Evolutionary conservation across 2,113 vertebrate species (phyloP).

Genomic region (Thamnophis sirtalis): DNA sequence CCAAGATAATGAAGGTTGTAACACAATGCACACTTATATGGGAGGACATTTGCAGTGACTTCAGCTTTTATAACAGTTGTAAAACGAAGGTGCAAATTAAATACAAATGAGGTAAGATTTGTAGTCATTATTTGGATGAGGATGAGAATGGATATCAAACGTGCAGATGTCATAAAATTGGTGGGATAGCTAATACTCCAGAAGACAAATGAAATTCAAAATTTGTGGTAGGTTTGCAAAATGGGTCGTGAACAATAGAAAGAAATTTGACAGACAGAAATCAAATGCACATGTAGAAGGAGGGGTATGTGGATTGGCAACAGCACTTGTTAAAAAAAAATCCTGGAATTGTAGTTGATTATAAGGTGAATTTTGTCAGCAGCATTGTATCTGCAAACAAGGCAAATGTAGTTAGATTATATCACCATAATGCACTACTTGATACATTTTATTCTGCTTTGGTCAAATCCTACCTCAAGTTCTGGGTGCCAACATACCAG

Average conservation of each 20-base stretch:
- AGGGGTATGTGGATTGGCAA: background rate
- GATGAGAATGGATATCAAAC: background rate
- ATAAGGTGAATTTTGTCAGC: background rate
- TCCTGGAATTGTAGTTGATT: background rate
- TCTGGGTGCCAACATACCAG: background rate
- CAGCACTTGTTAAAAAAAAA: background rate
- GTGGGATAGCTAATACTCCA: background rate
- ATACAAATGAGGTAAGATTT: background rate
- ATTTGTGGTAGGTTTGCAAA: background rate
- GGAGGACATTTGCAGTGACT: background rate
- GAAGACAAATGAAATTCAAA: background rate
- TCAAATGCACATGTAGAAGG: background rate
- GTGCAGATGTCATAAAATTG: background rate
- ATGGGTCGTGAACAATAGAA: background rate
- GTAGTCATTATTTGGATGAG: background rate
- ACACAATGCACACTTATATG: background rate
- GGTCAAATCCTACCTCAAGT: background rate
- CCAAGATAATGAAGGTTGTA: background rate
- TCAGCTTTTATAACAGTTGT: background rate
- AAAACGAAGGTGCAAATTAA: background rate
- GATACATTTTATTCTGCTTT: background rate
- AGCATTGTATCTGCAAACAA: background rate
- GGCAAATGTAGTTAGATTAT: background rate
- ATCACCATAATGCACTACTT: background rate
- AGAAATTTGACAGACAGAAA: background rate